Conservation (phyloP, 2,797 vertebrate species). For the Champsocephalus gunnari region DNA sequence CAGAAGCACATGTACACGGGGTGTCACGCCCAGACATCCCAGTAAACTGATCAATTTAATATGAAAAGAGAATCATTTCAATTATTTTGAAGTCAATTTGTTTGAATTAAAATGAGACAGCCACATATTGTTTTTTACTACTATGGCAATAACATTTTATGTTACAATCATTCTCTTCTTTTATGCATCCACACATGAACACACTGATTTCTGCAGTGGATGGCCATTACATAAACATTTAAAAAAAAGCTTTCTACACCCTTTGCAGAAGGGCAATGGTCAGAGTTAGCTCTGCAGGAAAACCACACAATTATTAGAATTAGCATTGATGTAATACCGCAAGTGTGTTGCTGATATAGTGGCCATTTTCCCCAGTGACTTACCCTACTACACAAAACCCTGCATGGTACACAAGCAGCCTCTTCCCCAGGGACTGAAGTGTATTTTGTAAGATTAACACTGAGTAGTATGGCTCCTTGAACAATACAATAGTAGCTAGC, state of each 20-base stretch:
- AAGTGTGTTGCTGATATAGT: neutral
- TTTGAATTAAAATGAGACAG: neutral
- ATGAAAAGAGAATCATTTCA: neutral
- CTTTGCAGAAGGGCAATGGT: neutral
- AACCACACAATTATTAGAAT: neutral
- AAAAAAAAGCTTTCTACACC: neutral
- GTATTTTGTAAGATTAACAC: neutral
- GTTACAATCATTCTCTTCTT: neutral
- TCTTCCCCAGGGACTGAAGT: neutral
- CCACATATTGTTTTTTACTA: too few species aligned
- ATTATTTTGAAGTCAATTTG: neutral
- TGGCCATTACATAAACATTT: too few species aligned
- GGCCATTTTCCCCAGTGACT: neutral
- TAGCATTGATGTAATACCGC: neutral
- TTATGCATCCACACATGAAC: neutral
- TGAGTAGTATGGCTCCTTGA: too few species aligned
- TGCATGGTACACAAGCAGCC: neutral
- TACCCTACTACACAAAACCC: neutral
- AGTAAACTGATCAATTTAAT: too few species aligned
- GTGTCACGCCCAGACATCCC: too few species aligned
- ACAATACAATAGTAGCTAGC: too few species aligned
- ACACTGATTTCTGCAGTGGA: neutral
- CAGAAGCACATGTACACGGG: too few species aligned
- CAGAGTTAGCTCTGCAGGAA: neutral
- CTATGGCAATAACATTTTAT: too few species aligned